A percentile compares a stretch with the other conserved stretches of the same genome.
Evolutionary conservation across 2,797 vertebrate genomes (phyloP).

Genomic region (Darevskia nairensis): DNA sequence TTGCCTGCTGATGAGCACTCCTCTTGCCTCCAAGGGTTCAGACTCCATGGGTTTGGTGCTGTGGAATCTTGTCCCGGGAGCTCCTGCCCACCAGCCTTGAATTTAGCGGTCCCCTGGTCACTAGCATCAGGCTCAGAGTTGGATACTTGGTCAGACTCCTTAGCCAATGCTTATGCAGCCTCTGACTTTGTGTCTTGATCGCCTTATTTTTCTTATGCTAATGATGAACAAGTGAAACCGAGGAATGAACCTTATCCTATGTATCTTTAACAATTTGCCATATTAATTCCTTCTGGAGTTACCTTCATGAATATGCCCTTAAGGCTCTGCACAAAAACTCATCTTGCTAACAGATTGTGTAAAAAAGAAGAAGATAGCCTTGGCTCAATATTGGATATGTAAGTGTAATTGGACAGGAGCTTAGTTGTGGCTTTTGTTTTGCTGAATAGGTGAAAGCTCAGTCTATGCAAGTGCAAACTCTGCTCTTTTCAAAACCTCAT

Average conservation of each 20-base stretch:
- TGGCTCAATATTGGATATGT: slow-evolving; percentile 22
- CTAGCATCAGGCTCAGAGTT: too few species aligned
- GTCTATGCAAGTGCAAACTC: slow-evolving; percentile 33
- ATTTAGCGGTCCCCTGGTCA: too few species aligned
- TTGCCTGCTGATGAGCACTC: too few species aligned
- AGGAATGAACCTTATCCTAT: slow-evolving; percentile 15
- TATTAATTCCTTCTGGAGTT: background rate
- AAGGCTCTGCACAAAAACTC: background rate
- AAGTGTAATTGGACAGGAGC: slow-evolving; percentile 9
- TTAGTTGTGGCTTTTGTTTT: slow-evolving; percentile 38
- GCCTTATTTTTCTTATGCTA: background rate
- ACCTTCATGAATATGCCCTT: background rate
- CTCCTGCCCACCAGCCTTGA: too few species aligned
- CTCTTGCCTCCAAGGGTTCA: too few species aligned
- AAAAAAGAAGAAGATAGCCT: background rate
- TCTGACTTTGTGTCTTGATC: too few species aligned
- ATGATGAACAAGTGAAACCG: background rate
- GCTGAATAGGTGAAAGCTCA: slow-evolving; percentile 21
- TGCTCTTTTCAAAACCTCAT: slow-evolving; percentile 2
- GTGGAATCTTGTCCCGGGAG: too few species aligned
- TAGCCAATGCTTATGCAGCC: too few species aligned
- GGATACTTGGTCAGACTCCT: too few species aligned
- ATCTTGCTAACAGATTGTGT: background rate
- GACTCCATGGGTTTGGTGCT: too few species aligned
- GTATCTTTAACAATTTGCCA: background rate